phyloP scores from a whole-genome alignment of 2,888 invertebrate species.

The Aricia artaxerxes region DNA sequence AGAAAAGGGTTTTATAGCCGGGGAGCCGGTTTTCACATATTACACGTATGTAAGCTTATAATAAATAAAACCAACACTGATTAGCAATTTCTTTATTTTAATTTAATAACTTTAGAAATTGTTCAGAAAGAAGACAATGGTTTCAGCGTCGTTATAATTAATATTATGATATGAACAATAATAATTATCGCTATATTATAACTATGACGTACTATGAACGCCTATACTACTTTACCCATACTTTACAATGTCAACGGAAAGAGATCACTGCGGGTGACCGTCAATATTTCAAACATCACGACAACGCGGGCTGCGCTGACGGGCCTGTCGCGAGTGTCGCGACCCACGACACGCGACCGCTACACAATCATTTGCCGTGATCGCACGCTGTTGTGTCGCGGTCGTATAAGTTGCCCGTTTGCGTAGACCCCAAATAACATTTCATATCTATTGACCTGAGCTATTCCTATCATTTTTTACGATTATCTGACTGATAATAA shows the following conservation, averaged over 20 bases:
- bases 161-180: slow-evolving; percentile 86
- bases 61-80: slow-evolving; percentile 58
- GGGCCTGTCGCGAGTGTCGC: neutral
- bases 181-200: slow-evolving; percentile 78
- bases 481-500: too few relatives aligned
- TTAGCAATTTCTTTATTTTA: slow-evolving; percentile 81
- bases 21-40: too few relatives aligned
- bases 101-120: slow-evolving; percentile 88
- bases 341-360: neutral
- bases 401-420: neutral
- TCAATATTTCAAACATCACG: slow-evolving; percentile 50
- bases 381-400: neutral
- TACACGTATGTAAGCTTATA: too few relatives aligned
- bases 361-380: neutral
- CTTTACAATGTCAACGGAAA: slow-evolving; percentile 63
- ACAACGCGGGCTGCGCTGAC: neutral
- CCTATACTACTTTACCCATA: slow-evolving; percentile 65
- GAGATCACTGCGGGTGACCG: slow-evolving; percentile 53
- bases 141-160: slow-evolving; percentile 81
- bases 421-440: slow-evolving; percentile 3
- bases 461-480: neutral
- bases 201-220: slow-evolving; percentile 72
- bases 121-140: slow-evolving; percentile 87
- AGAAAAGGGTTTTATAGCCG: too few relatives aligned
- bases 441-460: neutral